A percentile compares a stretch with the other conserved stretches of the same genome.
phyloP scores from a whole-genome alignment of 2,113 vertebrate genomes.

The Carassius auratus region DNA sequence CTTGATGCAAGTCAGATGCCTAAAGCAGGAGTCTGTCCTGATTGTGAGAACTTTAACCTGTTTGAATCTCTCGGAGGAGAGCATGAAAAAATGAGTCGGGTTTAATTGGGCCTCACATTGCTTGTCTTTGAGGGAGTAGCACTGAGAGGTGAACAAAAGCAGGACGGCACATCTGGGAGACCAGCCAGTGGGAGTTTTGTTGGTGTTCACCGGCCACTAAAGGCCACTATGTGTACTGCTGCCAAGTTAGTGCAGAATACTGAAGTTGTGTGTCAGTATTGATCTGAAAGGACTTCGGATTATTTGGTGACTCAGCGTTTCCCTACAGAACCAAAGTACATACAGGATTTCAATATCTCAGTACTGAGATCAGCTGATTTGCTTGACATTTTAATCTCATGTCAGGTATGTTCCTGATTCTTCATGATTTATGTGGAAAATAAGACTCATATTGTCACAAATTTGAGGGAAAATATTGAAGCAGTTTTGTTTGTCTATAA shows the following conservation, averaged over 20 bases:
- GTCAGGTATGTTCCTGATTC: background rate
- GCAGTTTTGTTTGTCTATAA: background rate
- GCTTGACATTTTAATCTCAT: background rate
- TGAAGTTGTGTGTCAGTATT: conserved; percentile 35
- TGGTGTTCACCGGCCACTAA: background rate
- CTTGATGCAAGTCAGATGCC: background rate
- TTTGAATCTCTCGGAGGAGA: conserved; percentile 9
- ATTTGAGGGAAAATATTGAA: background rate
- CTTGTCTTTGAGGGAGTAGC: conserved; percentile 20
- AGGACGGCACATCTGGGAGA: conserved; percentile 33
- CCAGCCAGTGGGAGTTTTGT: conserved; percentile 16
- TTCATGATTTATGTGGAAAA: background rate
- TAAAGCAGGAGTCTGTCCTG: background rate
- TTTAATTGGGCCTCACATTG: conserved; percentile 37
- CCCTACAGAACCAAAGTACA: background rate
- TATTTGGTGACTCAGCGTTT: conserved; percentile 36
- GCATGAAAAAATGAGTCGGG: conserved; percentile 24
- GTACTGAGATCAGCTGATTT: background rate
- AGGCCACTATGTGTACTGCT: background rate
- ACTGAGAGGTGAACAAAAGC: conserved; percentile 41
- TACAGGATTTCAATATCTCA: background rate
- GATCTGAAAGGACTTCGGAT: conserved; percentile 12
- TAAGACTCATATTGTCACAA: background rate
- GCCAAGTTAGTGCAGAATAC: background rate
- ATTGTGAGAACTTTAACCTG: conserved; percentile 3